Base-by-base conservation (phyloP, 2,113 vertebrate genomes). In the Colistium nudipinnis region DNA sequence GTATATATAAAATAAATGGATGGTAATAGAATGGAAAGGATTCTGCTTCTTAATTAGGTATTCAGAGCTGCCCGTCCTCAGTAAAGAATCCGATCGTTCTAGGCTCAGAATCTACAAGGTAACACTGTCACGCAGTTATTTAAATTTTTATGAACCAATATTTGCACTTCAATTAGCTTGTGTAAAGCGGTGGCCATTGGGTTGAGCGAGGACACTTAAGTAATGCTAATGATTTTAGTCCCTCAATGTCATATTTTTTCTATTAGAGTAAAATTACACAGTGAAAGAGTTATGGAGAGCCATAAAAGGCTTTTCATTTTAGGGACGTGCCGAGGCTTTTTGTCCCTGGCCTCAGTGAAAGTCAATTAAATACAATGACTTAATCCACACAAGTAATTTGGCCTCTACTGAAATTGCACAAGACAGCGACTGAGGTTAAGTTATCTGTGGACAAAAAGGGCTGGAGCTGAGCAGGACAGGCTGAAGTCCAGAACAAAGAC, bases 121-220 rank as follows among this genome's bases (percentile, higher is more conserved):
- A 14, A 11, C 17, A 16, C 13, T 65, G 27, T 61, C 53, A 70
- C 28, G 10, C 24, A 38, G 39, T 36, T 79, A 13, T 70, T 75
- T 60, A 41, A 8, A 53, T 48, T 54, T n/a, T 55, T 6, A 43
- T 9, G 20, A 36, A n/a, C 20, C 8, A 54, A n/a, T 53, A 74
- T 65, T 70, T 66, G 35, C 31, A 61, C 35, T 80, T 75, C 24
- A 65, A 36, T 80, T 36, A 38, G 55, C 22, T 61, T 43, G 43
- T 25, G 19, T 47, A 56, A 69, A 69, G 17, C 31, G 55, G 39
- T 3, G 47, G 20, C 10, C 10, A 35, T 11, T 48, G 28, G 16
- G 41, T 35, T 38, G 14, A 25, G 49, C 20, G n/a, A 20, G 12
- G 20, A 49, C 38, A 30, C 41, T 33, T 27, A 47, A 51, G 38